Evolutionary conservation across 2,888 invertebrate species (phyloP), one percentile per base, ranked within the genome.

Genomic region (Mystacides longicornis): DNA sequence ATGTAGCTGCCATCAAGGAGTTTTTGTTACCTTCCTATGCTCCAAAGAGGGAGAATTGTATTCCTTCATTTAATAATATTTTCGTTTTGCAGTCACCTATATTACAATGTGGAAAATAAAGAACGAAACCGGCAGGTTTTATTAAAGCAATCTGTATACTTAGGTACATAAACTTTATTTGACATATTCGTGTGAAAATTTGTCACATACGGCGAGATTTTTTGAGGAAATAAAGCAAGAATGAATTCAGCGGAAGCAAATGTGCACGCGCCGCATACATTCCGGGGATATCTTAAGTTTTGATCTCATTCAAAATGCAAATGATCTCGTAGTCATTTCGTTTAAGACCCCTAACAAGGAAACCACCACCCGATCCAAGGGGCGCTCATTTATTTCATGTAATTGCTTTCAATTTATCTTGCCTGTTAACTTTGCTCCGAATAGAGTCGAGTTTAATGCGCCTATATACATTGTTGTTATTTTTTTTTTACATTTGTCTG

Each of bases 361-460:
- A 37, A 42, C 50, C 37, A 31, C 59, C 57, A 52, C 49, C 31
- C 19, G 21, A 22, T 9, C 43, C 43, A 20, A 51, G 53, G 52
- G 51, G 53, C 52, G 42, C 55, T 59, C 61, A 59, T 61, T 59
- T 61, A 61, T 61, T 59, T 56, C 55, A 47, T 57, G 59, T 61
- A 61, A 61, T 61, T 61, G 59, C 61, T 57, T 61, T 57, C 57
- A 61, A 61, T 61, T 61, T 61, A 61, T 61, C 61, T 61, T 59
- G 46, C 51, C 61, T 57, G 56, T 57, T 54, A 56, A 57, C 58
- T 60, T 60, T 49, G 43, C 51, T 51, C 3, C 48, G 49, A 60
- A 53, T 58, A 53, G 52, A 59, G 55, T 51, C 51, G 56, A 52
- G 52, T 55, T 51, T 58, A 56, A 54, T 55, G 51, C 55, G 52